Evolutionary conservation across 1,140 invertebrate genomes (phyloP), one percentile per base, ranked within the genome.

Genomic region (Dryas iulia): DNA sequence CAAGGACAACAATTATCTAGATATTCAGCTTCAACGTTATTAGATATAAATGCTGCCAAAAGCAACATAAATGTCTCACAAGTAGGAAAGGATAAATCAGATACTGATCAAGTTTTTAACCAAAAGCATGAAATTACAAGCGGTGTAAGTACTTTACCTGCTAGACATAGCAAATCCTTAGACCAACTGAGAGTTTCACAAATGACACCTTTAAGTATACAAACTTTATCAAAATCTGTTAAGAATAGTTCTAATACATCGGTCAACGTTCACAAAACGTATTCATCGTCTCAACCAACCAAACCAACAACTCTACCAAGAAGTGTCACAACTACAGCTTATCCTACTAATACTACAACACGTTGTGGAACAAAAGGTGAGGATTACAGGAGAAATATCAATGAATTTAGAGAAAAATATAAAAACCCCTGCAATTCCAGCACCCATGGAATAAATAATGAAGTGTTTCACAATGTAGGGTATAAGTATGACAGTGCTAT

Each of bases 111-210:
- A 77, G 75, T 77, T 14, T 80, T 86, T 72, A 58, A 70, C 53
- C 83, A 89, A 67, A 89, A 86, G 74, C 86, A 86, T 76, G 84
- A 87, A 76, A 85, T 90, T 23, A 84, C 79, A 26, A 90, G 87
- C 67, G 87, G 87, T 26, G 88, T 91, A 12, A 92, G 89, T 58
- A 93, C 92, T 1, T 81, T 95, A 26, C 95, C 95, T 3, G 94
- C 95, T 1, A 91, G 96, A 56, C 96, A 97, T 81, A 96, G 96
- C 81, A 97, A 96, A 79, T 96, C 96, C 0, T 81, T 97, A 35
- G 96, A 97, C 82, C 96, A 97, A 74, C 80, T 97, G 14, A 94
- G 93, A 77, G 85, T 92, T n/a, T 90, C 91, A 35, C 90, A 92
- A 78, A 83, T 88, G 79, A 73, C 81, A 39, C 84, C 89, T 14